Evolutionary conservation across 2,797 vertebrate genomes (phyloP).

Genomic region (Tamandua tetradactyla): DNA sequence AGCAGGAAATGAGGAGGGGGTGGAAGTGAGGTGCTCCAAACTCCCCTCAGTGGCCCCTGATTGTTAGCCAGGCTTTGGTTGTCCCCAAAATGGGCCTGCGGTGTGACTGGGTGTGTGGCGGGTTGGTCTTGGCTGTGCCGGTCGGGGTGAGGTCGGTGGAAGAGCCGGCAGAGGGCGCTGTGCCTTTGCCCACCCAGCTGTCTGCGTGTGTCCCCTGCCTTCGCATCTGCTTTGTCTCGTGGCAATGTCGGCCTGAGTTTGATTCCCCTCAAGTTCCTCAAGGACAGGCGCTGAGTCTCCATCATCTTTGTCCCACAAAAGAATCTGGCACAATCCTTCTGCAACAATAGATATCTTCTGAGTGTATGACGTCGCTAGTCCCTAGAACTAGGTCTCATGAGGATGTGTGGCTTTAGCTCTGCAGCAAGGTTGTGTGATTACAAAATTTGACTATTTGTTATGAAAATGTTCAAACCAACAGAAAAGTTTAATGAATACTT

Average conservation of each 20-base stretch:
- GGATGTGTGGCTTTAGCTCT: not conserved
- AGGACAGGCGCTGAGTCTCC: not conserved
- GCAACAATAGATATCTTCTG: not conserved
- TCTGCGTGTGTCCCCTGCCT: not conserved
- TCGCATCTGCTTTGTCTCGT: not conserved
- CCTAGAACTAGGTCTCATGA: not conserved
- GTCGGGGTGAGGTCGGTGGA: not conserved
- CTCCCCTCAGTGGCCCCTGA: not conserved
- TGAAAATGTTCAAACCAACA: not conserved
- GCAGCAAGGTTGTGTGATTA: not conserved
- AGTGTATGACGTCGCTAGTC: not conserved
- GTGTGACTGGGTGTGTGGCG: not conserved
- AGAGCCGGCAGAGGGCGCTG: not conserved
- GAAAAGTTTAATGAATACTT: not conserved
- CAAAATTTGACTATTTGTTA: not conserved
- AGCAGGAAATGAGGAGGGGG: not conserved
- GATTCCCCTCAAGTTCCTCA: not conserved
- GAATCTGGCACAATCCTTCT: not conserved
- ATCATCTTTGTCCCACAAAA: not conserved
- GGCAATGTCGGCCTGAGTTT: not conserved
- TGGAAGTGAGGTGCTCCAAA: not conserved
- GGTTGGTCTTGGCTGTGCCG: not conserved
- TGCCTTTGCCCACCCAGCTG: not conserved
- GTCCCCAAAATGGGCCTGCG: not conserved
- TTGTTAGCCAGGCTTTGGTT: not conserved